phyloP scores from a whole-genome alignment of 2,888 invertebrate genomes.

The Furcula furcula region DNA sequence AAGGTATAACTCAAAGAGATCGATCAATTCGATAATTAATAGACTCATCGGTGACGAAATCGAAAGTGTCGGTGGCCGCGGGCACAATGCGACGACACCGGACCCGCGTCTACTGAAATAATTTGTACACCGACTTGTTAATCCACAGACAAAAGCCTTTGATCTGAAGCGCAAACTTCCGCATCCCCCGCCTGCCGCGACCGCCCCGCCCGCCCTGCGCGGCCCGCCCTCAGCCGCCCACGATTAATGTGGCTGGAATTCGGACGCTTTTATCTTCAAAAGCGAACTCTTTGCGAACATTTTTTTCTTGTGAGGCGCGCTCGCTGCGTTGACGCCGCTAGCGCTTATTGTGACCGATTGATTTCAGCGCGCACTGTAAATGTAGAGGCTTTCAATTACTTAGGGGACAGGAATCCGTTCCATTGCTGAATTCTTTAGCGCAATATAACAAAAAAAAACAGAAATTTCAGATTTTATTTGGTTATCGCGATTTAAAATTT shows the following conservation, averaged over 20 bases:
- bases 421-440: neutral
- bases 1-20: slow-evolving; percentile 1
- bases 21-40: slow-evolving; percentile 2
- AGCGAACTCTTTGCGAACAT: slow-evolving; percentile 33
- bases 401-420: neutral
- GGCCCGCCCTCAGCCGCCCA: neutral
- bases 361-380: neutral
- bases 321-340: neutral
- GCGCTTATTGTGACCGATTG: neutral
- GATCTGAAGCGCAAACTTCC: slow-evolving; percentile 54
- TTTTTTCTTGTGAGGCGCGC: slow-evolving; percentile 1
- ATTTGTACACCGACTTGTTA: slow-evolving; percentile 53
- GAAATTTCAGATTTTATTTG: no score
- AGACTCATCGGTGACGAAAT: slow-evolving; percentile 3
- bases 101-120: slow-evolving; percentile 28
- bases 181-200: slow-evolving; percentile 6
- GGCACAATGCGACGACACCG: neutral
- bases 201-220: slow-evolving; percentile 1
- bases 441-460: neutral
- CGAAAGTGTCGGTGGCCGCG: neutral
- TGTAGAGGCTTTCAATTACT: neutral
- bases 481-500: no score
- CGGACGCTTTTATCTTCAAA: slow-evolving; percentile 44
- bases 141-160: slow-evolving; percentile 64
- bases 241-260: slow-evolving; percentile 40